Evolutionary conservation across 2,113 vertebrate species (phyloP), one percentile per base, ranked within the genome.

Genomic region (Rhinoderma darwinii): DNA sequence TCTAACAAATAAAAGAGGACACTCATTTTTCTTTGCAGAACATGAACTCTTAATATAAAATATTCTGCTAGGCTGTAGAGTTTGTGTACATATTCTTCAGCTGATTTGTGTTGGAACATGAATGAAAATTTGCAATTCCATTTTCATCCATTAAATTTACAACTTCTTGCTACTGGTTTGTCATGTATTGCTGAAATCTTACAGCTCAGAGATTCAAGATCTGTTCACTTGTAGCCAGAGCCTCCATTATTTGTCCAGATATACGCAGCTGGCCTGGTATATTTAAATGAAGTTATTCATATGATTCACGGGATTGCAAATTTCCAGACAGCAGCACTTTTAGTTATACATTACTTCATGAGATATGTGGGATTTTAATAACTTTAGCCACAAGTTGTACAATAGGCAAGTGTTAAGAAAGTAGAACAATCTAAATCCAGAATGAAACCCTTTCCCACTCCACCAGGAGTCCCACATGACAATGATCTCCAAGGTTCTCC

Each of bases 121-220:
- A 79, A 80, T 59, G 77, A 41, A 80, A 80, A 80, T 80, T 22
- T 54, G 77, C 77, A 80, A 56, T 80, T 80, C 50, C 47, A 80
- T 80, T 80, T 80, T 39, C 51, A 59, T 59, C 76, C 30, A 79
- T 80, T 39, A 80, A 80, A 56, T 80, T 80, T 80, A 80, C 77
- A 80, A 51, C 51, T 80, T 80, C 35, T 54, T 80, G 51, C 77
- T 80, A 41, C 32, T 39, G 50, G 18, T 56, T 18, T 56, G 77
- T 80, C 77, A 56, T 80, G 59, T 80, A 56, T 80, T 80, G 77
- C 51, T 56, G 77, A 80, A 59, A 25, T 39, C 35, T 39, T 59
- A 59, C 51, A 80, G 51, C 50, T 35, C 51, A 37, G 50, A 80
- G 18, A 80, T 80, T 80, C 77, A 41, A 39, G 20, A 80, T 56